phyloP scores from a whole-genome alignment of 35 echinoderm and acorn worm species.

The Ophioderma brevispina region DNA sequence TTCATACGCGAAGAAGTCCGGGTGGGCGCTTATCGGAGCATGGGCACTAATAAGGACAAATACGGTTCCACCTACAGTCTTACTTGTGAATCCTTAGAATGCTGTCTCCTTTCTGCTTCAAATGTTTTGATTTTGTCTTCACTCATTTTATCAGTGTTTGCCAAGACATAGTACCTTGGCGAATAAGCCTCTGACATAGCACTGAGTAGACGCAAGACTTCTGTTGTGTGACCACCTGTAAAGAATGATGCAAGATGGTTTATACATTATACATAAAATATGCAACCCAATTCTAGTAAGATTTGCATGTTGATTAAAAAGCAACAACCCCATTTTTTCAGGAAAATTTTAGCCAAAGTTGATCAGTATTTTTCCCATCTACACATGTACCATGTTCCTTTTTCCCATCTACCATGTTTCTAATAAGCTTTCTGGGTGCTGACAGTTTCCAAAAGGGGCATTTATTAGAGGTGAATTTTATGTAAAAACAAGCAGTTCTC shows the following conservation, averaged over 20 bases:
- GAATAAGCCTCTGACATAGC: constrained; percentile 72
- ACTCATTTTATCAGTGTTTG: constrained; percentile 98
- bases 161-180: constrained; percentile 80
- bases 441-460: too few relatives aligned
- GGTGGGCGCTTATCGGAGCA: too few relatives aligned
- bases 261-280: neutral
- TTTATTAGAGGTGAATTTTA: too few relatives aligned
- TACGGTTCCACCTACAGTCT: neutral
- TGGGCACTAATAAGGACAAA: too few relatives aligned
- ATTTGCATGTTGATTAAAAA: constrained; percentile 5
- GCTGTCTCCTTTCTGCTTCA: constrained; percentile 54
- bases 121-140: constrained; percentile 80
- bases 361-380: too few relatives aligned
- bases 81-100: neutral
- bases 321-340: too few relatives aligned
- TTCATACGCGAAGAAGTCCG: too few relatives aligned
- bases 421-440: too few relatives aligned
- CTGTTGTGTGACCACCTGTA: constrained; percentile 93
- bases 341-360: too few relatives aligned
- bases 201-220: constrained; percentile 74
- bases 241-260: neutral
- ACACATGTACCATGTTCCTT: too few relatives aligned
- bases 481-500: too few relatives aligned
- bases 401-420: too few relatives aligned
- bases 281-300: neutral